Percentiles rank a stretch among this genome's conserved stretches.
phyloP scores from a whole-genome alignment of 2,113 vertebrate genomes.

The Gobio gobio region DNA sequence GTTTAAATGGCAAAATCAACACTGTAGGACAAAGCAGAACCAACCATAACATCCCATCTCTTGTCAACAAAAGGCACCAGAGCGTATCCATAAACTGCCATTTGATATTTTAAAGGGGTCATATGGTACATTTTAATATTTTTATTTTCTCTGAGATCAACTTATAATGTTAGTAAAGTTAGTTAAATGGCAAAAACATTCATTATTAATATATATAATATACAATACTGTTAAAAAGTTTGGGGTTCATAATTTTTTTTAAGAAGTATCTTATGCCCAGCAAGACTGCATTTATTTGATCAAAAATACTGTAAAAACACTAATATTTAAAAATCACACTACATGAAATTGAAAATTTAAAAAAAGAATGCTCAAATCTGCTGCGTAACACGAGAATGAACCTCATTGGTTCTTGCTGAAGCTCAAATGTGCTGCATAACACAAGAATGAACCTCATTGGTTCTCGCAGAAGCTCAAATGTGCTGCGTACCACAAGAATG shows the following conservation, averaged over 20 bases:
- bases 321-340: too few relatives aligned
- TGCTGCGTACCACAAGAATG: too few relatives aligned
- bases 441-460: too few relatives aligned
- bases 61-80: neutral
- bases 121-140: neutral
- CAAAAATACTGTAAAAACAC: neutral
- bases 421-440: too few relatives aligned
- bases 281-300: constrained; percentile 1
- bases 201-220: neutral
- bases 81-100: neutral
- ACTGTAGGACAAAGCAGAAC: neutral
- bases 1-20: constrained; percentile 4
- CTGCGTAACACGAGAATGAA: too few relatives aligned
- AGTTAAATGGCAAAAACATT: neutral
- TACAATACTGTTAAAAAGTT: neutral
- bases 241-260: neutral
- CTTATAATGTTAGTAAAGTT: neutral
- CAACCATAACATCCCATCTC: neutral
- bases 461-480: too few relatives aligned
- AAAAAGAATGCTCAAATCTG: too few relatives aligned
- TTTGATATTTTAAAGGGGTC: neutral
- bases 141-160: neutral
- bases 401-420: too few relatives aligned
- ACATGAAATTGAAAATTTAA: too few relatives aligned
- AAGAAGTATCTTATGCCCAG: neutral